Percentiles rank a stretch among this genome's conserved stretches.
These are phyloP conservation scores for Cydia strobilella DNA, from an alignment of 1,140 invertebrate genomes.

Conservation along the genomic window DNA sequence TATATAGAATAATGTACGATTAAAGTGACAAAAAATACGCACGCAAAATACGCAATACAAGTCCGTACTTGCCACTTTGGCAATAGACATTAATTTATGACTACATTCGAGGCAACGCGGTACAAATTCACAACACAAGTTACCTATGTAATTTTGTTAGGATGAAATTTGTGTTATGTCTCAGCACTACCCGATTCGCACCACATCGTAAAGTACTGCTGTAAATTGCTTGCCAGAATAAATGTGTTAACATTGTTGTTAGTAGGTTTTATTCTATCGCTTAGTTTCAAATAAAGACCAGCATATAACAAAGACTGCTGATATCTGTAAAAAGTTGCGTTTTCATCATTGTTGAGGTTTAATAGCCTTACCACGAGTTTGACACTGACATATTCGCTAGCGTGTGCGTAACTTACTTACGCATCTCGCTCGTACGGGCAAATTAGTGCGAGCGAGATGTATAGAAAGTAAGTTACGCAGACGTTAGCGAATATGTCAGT, in stretches of 20 bases:
- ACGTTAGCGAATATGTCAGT: no score
- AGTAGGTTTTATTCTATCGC: background rate
- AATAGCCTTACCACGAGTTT: no score
- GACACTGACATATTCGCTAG: no score
- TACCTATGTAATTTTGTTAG: constrained; percentile 13
- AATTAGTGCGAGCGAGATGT: no score
- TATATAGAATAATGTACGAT: background rate
- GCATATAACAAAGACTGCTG: background rate
- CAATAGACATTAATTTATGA: background rate
- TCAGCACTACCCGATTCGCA: background rate
- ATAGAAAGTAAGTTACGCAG: no score
- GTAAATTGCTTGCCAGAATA: background rate
- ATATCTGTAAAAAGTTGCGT: background rate
- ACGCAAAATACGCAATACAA: no score
- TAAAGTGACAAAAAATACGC: background rate
- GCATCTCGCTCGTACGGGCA: no score
- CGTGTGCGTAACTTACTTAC: no score
- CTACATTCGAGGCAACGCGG: background rate
- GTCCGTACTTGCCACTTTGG: background rate
- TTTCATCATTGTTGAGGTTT: background rate
- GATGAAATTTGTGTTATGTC: constrained; percentile 5
- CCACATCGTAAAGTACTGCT: background rate
- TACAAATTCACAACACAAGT: background rate
- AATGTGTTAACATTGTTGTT: constrained; percentile 1
- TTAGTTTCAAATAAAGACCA: background rate